Conservation (phyloP, 2,888 invertebrate genomes). For the Choreutis nemorana region DNA sequence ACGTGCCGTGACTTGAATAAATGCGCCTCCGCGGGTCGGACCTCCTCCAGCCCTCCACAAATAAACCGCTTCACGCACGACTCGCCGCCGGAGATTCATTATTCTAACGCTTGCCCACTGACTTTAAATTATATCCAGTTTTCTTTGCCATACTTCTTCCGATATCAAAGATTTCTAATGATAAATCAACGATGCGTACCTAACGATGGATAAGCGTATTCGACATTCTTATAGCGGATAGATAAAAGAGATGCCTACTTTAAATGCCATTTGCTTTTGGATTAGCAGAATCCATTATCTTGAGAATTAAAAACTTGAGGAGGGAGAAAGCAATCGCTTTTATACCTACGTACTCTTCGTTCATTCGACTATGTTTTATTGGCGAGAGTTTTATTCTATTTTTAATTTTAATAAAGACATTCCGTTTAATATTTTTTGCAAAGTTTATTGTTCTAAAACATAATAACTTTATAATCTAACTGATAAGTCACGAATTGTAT, state of each 20-base stretch:
- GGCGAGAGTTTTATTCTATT: no score
- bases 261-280: slow-evolving; percentile 17
- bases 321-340: slow-evolving; percentile 15
- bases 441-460: no score
- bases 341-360: neutral
- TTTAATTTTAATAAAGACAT: no score
- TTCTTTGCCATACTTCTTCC: no score
- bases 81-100: slow-evolving; percentile 60
- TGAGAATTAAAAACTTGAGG: slow-evolving; percentile 16
- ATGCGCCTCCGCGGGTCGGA: slow-evolving; percentile 34
- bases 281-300: slow-evolving; percentile 16
- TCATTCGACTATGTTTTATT: no score
- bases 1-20: slow-evolving; percentile 63
- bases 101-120: slow-evolving; percentile 46
- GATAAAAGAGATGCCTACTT: slow-evolving; percentile 13
- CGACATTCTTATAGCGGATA: no score
- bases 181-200: no score
- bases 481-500: no score
- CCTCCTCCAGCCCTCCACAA: slow-evolving; percentile 57
- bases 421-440: no score
- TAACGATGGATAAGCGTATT: slow-evolving; percentile 3
- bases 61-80: slow-evolving; percentile 66
- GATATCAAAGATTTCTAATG: no score
- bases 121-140: no score
- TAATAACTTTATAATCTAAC: no score